A percentile compares a stretch with the other conserved stretches of the same genome.
These are phyloP conservation scores for Cantharis nigra DNA, from an alignment of 2,888 invertebrate genomes.

Conservation along the genomic window DNA sequence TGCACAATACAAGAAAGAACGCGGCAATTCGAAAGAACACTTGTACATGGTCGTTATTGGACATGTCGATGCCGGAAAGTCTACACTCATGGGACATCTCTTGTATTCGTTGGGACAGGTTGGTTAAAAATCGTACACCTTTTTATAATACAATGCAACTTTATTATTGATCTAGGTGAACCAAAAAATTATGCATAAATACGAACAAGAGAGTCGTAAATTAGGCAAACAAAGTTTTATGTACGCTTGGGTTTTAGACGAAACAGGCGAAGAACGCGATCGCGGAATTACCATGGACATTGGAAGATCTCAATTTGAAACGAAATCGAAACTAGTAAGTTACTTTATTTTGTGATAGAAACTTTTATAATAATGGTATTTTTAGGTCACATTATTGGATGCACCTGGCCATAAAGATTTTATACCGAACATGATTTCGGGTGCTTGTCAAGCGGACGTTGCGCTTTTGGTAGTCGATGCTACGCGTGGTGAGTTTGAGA, in stretches of 20 bases:
- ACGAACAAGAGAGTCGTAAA: conserved; percentile 96
- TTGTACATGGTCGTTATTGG: conserved; percentile 92
- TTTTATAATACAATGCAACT: background rate
- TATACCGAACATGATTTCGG: conserved; percentile 99
- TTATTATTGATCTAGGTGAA: conserved; percentile 58
- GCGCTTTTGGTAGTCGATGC: conserved; percentile 96
- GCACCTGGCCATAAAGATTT: conserved; percentile 99
- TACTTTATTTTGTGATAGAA: background rate
- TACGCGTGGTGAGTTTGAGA: conserved; percentile 96
- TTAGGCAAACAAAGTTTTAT: conserved; percentile 97
- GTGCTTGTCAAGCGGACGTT: conserved; percentile 97
- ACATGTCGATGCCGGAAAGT: conserved; percentile 97
- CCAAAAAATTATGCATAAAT: conserved; percentile 90
- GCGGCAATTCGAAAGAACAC: conserved; percentile 81
- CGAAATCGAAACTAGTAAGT: conserved; percentile 67
- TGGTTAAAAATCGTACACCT: conserved; percentile 12
- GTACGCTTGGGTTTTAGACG: conserved; percentile 99
- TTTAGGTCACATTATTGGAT: conserved; percentile 80
- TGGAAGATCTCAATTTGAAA: conserved; percentile 90
- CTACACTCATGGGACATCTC: conserved; percentile 95
- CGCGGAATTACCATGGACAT: conserved; percentile 99
- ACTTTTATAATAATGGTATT: background rate
- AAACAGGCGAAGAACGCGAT: conserved; percentile 95
- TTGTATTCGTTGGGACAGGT: conserved; percentile 84
- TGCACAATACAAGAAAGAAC: conserved; percentile 71